phyloP scores from a whole-genome alignment of 2,888 invertebrate species.

The Carabus problematicus region DNA sequence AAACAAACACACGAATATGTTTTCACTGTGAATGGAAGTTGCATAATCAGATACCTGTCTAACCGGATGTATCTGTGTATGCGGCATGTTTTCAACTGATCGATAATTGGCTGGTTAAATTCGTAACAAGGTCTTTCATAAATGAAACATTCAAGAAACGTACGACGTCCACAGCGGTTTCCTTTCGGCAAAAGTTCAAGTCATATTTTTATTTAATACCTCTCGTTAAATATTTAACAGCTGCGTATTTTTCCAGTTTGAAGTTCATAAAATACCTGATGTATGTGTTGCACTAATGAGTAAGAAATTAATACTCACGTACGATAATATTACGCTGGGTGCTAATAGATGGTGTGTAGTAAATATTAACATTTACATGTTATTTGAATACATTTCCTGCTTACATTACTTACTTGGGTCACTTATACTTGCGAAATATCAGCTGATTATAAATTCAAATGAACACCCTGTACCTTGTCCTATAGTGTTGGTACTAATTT shows the following conservation, averaged over 20 bases:
- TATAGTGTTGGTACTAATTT: constrained; percentile 13
- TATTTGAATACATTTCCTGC: constrained; percentile 13
- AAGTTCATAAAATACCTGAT: too few species aligned
- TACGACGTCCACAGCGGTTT: neutral
- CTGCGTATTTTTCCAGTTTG: neutral
- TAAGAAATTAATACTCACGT: neutral
- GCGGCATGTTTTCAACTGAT: neutral
- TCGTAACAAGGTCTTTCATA: constrained; percentile 11
- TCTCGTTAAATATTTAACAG: neutral
- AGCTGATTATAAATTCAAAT: constrained; percentile 27
- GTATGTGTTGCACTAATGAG: too few species aligned
- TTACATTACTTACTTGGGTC: constrained; percentile 16
- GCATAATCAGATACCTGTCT: too few species aligned
- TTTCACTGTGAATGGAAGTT: too few species aligned
- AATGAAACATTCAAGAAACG: neutral
- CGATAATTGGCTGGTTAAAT: constrained; percentile 6
- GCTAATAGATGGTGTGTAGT: neutral
- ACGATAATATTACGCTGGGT: neutral
- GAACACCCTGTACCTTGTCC: neutral
- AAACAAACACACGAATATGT: too few species aligned
- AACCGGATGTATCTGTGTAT: constrained; percentile 7
- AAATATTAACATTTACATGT: constrained; percentile 1
- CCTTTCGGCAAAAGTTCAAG: neutral
- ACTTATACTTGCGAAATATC: constrained; percentile 3
- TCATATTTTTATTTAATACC: neutral